A percentile compares a stretch with the other conserved stretches of the same genome.
Conservation (phyloP, 2,113 vertebrate species). For the Tupaia tana region DNA sequence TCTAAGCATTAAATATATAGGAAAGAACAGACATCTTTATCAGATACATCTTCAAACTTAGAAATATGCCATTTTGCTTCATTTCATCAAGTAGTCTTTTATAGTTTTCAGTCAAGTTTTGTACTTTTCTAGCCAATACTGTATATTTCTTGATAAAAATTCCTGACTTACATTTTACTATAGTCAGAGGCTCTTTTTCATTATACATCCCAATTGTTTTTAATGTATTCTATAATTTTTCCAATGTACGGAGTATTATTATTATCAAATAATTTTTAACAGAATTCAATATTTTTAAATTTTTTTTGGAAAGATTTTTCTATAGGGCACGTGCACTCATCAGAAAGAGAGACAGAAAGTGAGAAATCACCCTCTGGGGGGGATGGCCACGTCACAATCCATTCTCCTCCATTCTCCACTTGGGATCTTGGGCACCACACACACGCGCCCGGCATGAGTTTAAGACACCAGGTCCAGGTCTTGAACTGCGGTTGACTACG, state of each 20-base stretch:
- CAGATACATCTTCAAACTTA: slow-evolving; percentile 4
- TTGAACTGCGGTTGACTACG: no score
- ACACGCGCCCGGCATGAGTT: no score
- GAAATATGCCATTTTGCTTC: background rate
- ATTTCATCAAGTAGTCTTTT: background rate
- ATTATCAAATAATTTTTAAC: slow-evolving; percentile 23
- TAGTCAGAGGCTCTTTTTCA: background rate
- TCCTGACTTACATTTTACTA: background rate
- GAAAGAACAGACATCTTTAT: background rate
- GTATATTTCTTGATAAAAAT: slow-evolving; percentile 15
- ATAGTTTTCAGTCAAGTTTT: background rate
- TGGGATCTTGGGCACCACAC: no score
- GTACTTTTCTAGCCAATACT: background rate
- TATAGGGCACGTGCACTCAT: no score
- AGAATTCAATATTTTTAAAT: background rate
- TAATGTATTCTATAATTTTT: slow-evolving; percentile 29
- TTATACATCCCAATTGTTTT: background rate
- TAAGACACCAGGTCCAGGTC: no score
- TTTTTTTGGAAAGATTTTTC: no score
- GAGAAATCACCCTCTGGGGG: no score
- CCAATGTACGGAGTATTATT: background rate
- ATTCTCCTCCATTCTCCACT: no score
- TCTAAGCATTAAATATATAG: slow-evolving; percentile 41
- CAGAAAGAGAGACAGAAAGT: no score
- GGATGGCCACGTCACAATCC: no score